phyloP scores from a whole-genome alignment of 2,113 vertebrate species.

The Brienomyrus longianalis region DNA sequence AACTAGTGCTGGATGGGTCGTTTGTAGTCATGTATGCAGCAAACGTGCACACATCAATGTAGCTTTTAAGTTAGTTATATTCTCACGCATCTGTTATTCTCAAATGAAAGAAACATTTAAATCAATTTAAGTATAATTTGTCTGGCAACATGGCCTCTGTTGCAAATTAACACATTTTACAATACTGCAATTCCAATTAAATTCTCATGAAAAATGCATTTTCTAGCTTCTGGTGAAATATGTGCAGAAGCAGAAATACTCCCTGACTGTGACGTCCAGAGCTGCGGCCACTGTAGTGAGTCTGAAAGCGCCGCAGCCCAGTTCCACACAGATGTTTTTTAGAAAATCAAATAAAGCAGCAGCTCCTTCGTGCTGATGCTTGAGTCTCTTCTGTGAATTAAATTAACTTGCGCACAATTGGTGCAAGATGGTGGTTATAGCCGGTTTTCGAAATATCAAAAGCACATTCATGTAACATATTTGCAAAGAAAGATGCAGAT shows the following conservation, averaged over 20 bases:
- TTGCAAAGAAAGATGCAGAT: neutral
- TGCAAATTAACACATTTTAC: neutral
- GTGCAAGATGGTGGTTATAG: neutral
- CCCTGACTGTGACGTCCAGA: neutral
- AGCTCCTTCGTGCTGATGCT: neutral
- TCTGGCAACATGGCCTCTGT: neutral
- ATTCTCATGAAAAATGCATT: neutral
- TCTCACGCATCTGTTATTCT: neutral
- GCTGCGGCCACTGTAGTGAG: no score
- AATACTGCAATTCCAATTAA: neutral
- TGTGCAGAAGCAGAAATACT: neutral
- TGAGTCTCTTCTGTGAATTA: neutral
- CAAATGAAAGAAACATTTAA: neutral
- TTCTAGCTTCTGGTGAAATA: neutral
- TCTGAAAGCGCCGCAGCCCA: neutral
- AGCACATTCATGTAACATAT: neutral
- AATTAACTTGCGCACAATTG: neutral
- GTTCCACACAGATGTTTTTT: neutral
- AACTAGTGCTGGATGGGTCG: neutral
- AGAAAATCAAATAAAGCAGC: neutral
- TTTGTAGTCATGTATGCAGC: neutral
- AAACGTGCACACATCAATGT: neutral
- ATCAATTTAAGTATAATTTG: slow-evolving; percentile 1
- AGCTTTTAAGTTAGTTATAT: neutral
- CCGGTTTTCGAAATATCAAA: neutral